Evolutionary conservation across 2,888 invertebrate species (phyloP), one percentile per base, ranked within the genome.

Genomic region (Oasisia sp.): DNA sequence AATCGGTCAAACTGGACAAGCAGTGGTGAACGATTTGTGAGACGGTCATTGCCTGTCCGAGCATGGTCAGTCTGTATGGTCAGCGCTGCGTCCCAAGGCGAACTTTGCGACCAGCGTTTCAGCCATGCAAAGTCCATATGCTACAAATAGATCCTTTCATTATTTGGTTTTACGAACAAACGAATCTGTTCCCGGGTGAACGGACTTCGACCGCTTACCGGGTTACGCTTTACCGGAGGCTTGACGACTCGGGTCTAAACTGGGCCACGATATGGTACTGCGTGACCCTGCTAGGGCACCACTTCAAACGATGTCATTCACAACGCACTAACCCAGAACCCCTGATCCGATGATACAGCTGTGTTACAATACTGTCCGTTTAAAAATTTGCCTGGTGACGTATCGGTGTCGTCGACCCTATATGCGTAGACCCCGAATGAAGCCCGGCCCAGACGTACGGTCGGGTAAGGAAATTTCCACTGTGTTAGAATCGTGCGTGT

Each of bases 401-500:
- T 74, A 74, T 27, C 74, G 14, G 74, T 27, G 27, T 27, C 74
- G 74, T 74, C 74, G 74, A 74, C 74, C 27, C 19, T n/a, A 74
- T 5, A 74, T 27, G 74, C 27, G n/a, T 19, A 7, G 74, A 7
- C 74, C 74, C 7, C 19, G 74, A 1, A 74, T 74, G n/a, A 74
- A 27, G 27, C 27, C 27, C 74, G 74, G n/a, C 27, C 19, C 27
- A 74, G 27, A 74, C 74, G 27, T 27, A 7, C 7, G 19, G 27
- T 74, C n/a, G 74, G 74, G 74, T 74, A 27, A 27, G 74, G 74
- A 74, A 74, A 74, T 74, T 74, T 74, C 74, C 74, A 74, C 74
- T 74, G 74, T 27, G 27, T 50, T 19, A 74, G 74, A 19, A 0
- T n/a, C 27, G 74, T 74, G 27, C 74, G 74, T 19, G 74, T 74